These are phyloP conservation scores for Helostoma temminkii DNA, from an alignment of 2,797 vertebrate species.

Conservation along the genomic window DNA sequence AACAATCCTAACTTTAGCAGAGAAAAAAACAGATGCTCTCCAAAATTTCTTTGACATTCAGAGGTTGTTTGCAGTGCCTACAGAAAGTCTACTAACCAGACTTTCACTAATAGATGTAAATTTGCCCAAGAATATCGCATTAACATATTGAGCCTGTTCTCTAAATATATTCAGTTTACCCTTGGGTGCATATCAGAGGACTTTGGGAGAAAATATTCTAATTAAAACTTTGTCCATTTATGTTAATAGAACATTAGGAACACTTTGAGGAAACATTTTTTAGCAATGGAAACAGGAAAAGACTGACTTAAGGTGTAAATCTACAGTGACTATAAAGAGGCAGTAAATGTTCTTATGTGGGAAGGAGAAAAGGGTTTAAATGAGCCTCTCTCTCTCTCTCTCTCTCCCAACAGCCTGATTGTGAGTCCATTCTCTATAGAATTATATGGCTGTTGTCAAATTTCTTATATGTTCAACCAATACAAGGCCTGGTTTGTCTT, in stretches of 20 bases:
- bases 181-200: slow-evolving; percentile 10
- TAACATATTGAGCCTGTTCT: slow-evolving; percentile 8
- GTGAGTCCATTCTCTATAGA: neutral
- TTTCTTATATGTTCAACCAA: neutral
- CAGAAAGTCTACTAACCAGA: slow-evolving; percentile 18
- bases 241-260: neutral
- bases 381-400: neutral
- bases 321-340: neutral
- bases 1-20: slow-evolving; percentile 25
- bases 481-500: no score
- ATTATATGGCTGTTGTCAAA: slow-evolving; percentile 8
- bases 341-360: neutral
- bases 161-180: slow-evolving; percentile 1
- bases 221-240: slow-evolving; percentile 16
- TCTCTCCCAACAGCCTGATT: neutral
- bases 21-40: slow-evolving; percentile 29
- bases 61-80: slow-evolving; percentile 21
- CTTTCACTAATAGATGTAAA: slow-evolving; percentile 7
- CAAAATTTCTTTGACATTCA: slow-evolving; percentile 51
- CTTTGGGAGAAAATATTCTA: slow-evolving; percentile 11
- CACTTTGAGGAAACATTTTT: slow-evolving; percentile 1
- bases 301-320: neutral
- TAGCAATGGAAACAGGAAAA: slow-evolving; percentile 2
- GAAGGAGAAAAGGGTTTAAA: neutral
- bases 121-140: slow-evolving; percentile 7